Evolutionary conservation across 2,113 vertebrate species (phyloP).

Genomic region (Brachyhypopomus gauderio): DNA sequence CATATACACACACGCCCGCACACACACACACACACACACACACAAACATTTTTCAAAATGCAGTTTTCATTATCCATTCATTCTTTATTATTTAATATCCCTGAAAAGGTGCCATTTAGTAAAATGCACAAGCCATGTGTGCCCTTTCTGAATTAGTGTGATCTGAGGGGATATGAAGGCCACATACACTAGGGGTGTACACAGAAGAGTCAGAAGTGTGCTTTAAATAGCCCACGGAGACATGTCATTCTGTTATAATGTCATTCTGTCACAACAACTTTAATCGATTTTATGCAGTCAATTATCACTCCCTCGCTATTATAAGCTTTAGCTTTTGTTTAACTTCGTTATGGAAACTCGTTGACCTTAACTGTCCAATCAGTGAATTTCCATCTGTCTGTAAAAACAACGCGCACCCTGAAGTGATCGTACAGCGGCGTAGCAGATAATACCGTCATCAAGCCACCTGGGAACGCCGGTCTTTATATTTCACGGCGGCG

Average conservation of each 20-base stretch:
- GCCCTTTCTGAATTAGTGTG: neutral
- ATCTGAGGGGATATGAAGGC: too few species aligned
- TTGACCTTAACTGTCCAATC: conserved; percentile 61
- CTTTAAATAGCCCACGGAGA: neutral
- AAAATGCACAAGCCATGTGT: conserved; percentile 14
- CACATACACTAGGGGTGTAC: neutral
- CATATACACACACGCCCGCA: too few species aligned
- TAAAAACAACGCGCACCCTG: conserved; percentile 69
- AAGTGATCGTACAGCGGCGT: conserved; percentile 69
- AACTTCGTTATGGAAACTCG: conserved; percentile 9
- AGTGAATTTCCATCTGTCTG: conserved; percentile 67
- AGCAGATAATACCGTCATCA: conserved; percentile 69
- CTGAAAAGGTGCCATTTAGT: conserved; percentile 55
- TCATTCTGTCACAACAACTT: neutral
- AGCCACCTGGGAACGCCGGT: conserved; percentile 69
- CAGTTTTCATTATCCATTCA: conserved; percentile 36
- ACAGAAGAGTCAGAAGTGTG: neutral
- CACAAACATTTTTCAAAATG: neutral
- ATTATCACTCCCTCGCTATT: conserved; percentile 14
- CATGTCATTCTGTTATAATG: neutral
- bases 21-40: neutral
- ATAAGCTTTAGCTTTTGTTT: neutral
- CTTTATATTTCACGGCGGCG: conserved; percentile 76
- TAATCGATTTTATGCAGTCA: neutral
- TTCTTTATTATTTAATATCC: conserved; percentile 49